phyloP scores from a whole-genome alignment of 2,888 invertebrate species.

The Caenorhabditis sinica region DNA sequence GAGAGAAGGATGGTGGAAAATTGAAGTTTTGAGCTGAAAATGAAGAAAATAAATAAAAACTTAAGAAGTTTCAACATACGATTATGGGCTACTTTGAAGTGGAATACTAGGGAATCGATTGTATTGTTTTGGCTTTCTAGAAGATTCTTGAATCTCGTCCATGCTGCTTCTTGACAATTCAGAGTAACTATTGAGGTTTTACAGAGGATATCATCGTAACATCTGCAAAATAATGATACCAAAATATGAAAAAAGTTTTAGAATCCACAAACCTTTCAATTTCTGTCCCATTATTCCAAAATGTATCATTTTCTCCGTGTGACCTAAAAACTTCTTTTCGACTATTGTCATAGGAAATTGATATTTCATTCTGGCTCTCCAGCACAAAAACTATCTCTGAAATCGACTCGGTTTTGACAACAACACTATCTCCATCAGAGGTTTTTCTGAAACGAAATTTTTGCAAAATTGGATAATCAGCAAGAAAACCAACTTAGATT shows the following conservation, averaged over 20 bases:
- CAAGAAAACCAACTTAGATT: too few species aligned
- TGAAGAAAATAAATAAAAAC: neutral
- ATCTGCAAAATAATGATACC: neutral
- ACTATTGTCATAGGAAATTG: neutral
- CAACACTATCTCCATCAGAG: too few species aligned
- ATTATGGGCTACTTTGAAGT: slow-evolving; percentile 7
- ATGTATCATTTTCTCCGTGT: neutral
- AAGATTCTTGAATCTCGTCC: neutral
- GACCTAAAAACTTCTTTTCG: neutral
- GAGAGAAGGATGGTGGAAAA: neutral
- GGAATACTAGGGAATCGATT: slow-evolving; percentile 6
- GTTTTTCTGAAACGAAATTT: too few species aligned
- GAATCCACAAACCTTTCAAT: slow-evolving; percentile 5
- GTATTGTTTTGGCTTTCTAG: neutral
- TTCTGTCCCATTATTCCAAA: neutral
- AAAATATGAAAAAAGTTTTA: neutral
- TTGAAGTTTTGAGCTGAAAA: neutral
- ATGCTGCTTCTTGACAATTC: neutral
- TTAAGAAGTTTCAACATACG: neutral
- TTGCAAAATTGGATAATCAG: too few species aligned
- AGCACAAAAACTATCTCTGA: neutral
- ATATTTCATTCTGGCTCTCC: neutral
- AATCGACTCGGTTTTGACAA: neutral
- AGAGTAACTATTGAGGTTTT: neutral
- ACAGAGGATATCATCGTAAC: neutral